Conservation (phyloP, 2,113 vertebrate genomes). For the Callopanchax toddi region DNA sequence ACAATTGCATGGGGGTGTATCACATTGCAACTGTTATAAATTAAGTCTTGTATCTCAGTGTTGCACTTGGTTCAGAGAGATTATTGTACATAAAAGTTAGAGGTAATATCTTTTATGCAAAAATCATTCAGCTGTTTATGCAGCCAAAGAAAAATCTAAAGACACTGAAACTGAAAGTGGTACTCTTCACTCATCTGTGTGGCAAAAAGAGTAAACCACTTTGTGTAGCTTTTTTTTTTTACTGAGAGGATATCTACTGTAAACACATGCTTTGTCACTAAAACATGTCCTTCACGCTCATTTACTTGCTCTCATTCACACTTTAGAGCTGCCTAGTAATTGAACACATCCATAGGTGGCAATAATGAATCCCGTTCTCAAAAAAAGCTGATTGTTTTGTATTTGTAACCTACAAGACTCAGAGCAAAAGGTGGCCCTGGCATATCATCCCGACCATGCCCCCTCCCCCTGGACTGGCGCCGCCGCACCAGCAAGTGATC, state of each 20-base stretch:
- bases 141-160: too few relatives aligned
- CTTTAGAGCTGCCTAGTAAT: constrained; percentile 44
- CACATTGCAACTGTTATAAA: constrained; percentile 16
- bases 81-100: constrained; percentile 23
- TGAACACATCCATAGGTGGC: constrained; percentile 14
- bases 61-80: constrained; percentile 4
- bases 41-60: constrained; percentile 4
- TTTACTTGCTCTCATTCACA: constrained; percentile 45
- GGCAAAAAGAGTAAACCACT: background rate
- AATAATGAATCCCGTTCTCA: background rate
- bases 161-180: constrained; percentile 1
- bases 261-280: constrained; percentile 39
- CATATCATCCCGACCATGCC: too few relatives aligned
- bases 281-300: constrained; percentile 37
- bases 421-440: too few relatives aligned
- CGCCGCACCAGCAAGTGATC: too few relatives aligned
- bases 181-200: background rate
- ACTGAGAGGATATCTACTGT: constrained; percentile 6
- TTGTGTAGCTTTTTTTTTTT: constrained; percentile 13
- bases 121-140: too few relatives aligned
- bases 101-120: constrained; percentile 15
- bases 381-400: background rate
- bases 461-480: too few relatives aligned
- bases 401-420: constrained; percentile 4
- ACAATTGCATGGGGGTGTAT: constrained; percentile 16